Evolutionary conservation across 2,888 invertebrate species (phyloP).

Genomic region (Zygaena filipendulae): DNA sequence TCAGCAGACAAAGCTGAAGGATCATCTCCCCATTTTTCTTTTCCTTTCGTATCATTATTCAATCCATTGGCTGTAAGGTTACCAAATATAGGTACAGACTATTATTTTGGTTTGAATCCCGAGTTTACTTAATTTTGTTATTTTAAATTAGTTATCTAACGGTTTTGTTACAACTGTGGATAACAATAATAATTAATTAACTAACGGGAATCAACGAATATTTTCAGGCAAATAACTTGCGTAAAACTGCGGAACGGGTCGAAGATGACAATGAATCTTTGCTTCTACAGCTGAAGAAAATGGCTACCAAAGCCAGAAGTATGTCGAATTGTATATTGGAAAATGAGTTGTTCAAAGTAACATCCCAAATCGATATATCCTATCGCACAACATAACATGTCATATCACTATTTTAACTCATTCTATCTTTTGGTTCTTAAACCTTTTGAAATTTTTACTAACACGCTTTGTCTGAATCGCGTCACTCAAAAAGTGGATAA

Average conservation of each 20-base stretch:
- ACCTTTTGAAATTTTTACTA: conserved; percentile 40
- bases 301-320: conserved; percentile 89
- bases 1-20: conserved; percentile 38
- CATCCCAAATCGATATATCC: conserved; percentile 23
- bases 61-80: conserved; percentile 59
- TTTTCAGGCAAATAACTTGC: conserved; percentile 85
- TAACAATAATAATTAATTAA: conserved; percentile 23
- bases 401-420: neutral
- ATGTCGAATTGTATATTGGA: conserved; percentile 63
- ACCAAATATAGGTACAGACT: conserved; percentile 58
- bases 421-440: conserved; percentile 22
- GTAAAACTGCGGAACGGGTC: conserved; percentile 90
- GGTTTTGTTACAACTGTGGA: too few relatives aligned
- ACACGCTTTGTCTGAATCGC: conserved; percentile 34
- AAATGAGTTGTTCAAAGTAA: conserved; percentile 35
- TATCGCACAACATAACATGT: conserved; percentile 12
- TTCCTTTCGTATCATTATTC: conserved; percentile 53
- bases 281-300: conserved; percentile 95
- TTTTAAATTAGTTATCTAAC: too few relatives aligned
- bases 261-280: conserved; percentile 98
- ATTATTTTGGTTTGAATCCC: conserved; percentile 19
- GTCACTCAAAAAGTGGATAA: conserved; percentile 10
- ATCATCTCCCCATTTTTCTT: conserved; percentile 32
- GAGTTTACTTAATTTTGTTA: too few relatives aligned
- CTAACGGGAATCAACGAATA: conserved; percentile 60